Percentiles rank a stretch among this genome's conserved stretches.
phyloP scores from a whole-genome alignment of 2,888 invertebrate species.

The Netelia melanura region DNA sequence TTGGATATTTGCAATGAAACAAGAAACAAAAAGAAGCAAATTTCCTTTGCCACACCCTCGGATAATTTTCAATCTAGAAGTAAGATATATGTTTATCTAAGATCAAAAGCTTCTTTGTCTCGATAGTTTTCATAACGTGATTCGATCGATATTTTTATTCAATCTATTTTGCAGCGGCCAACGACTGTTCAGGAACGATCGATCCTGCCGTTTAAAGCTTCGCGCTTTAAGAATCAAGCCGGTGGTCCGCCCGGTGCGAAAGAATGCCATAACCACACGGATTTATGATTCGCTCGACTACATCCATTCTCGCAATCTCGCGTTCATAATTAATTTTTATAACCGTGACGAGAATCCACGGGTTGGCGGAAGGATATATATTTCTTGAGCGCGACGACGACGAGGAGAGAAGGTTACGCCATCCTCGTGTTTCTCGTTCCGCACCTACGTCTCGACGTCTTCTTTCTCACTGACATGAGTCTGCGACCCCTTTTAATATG shows the following conservation, averaged over 20 bases:
- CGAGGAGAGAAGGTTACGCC: background rate
- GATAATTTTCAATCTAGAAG: no score
- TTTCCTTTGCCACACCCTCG: no score
- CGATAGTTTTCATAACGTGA: no score
- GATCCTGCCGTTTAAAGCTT: background rate
- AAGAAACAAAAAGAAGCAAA: no score
- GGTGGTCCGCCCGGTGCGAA: background rate
- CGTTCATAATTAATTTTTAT: slow-evolving; percentile 54
- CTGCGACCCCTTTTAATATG: background rate
- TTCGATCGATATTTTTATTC: background rate
- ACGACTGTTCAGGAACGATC: background rate
- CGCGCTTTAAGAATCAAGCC: background rate
- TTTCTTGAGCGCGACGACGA: background rate
- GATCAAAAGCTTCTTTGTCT: no score
- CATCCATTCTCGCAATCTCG: slow-evolving; percentile 25
- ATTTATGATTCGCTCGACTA: slow-evolving; percentile 32
- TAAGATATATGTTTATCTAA: no score
- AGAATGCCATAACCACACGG: slow-evolving; percentile 12
- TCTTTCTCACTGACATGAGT: background rate
- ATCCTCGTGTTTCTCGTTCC: slow-evolving; percentile 3
- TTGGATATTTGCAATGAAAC: background rate
- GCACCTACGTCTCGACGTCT: background rate
- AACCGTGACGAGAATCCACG: slow-evolving; percentile 14
- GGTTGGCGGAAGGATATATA: slow-evolving; percentile 6
- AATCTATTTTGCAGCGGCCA: background rate